Base-by-base conservation (phyloP, 1,140 invertebrate species). In the Drosophila parabipectinata region DNA sequence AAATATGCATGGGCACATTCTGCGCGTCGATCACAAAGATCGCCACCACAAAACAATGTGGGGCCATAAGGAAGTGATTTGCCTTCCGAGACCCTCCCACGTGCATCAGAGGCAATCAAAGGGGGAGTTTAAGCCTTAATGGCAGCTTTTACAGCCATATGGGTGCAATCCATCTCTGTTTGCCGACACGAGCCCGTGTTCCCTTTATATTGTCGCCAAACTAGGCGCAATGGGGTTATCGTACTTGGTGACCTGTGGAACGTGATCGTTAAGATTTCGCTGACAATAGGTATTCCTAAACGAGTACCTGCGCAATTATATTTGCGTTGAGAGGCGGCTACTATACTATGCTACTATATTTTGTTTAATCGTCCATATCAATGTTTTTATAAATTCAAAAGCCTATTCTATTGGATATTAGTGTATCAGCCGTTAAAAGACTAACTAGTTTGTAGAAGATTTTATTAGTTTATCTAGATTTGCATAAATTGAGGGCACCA, bases 1-100 rank as follows among this genome's bases (percentile, higher is more conserved):
- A 80, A 72, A 73, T 74, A 82, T 78, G 62, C 73, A 68, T 79
- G 58, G 44, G 57, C 61, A 26, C 41, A 18, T 34, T 51, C 32
- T 28, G 45, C 34, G 26, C 53, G 28, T 7, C 47, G 21, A 64
- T 66, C 26, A 68, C 67, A 68, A 72, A 72, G 68, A 59, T 28
- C 30, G 54, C 14, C 0, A 34, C n/a, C 51, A 59, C 44, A 72
- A 52, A 59, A 26, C 24, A 30, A 28, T 30, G 41, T 32, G n/a
- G 12, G 48, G 26, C 47, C 21, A 72, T 72, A 72, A 72, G 68
- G 68, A 72, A 72, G 54, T 71, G 47, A 34, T 56, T 69, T 39
- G 44, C 51, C 26, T 28, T 28, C 6, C 26, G 26, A 28, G 4
- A 12, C 32, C 4, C 37, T 45, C 44, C 50, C 32, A 32, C 54